Evolutionary conservation across 2,797 vertebrate species (phyloP), one percentile per base, ranked within the genome.

Genomic region (Poliocrania exsul): DNA sequence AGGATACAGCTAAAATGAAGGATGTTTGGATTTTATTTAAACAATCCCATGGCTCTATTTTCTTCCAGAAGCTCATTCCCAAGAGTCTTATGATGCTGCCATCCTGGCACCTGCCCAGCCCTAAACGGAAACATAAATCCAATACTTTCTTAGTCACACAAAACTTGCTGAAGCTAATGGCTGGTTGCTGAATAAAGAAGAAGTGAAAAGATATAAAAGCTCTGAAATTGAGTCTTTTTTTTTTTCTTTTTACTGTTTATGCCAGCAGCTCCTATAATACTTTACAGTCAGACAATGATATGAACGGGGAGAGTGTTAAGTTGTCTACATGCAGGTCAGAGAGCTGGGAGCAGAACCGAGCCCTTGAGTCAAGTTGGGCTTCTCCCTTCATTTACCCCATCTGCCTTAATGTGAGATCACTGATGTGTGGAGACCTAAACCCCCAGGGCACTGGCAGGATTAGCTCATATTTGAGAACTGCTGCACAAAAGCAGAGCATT

Each of bases 351-450:
- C 79, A 92, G 79, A 92, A 83, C 50, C 0, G 3, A 92, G 82
- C 72, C 89, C 91, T 90, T 57, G 67, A 93, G 92, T 86, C 90
- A 86, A 87, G 79, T 2, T 83, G 82, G 89, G 85, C 65, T 96
- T 96, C 88, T 95, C 83, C 54, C 86, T 95, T 95, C 90, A 89
- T 91, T 94, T 94, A 87, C 50, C 86, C 84, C 61, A 86, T 94
- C 78, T 96, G 94, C 92, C 94, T 89, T 82, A 94, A 89, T 29
- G 28, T 87, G 86, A 92, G 93, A 87, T 82, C 91, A 82, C 37
- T 94, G 95, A 87, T 69, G 75, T 85, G 77, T 88, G 81, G 92
- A 92, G 93, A 95, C 81, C 90, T 61, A 85, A 84, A 70, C 37
- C 84, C 75, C 57, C 50, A 44, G 78, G 92, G 84, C 65, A 37